These are phyloP conservation scores for Epicampocera succincta DNA, from an alignment of 2,888 invertebrate species.

Conservation along the genomic window DNA sequence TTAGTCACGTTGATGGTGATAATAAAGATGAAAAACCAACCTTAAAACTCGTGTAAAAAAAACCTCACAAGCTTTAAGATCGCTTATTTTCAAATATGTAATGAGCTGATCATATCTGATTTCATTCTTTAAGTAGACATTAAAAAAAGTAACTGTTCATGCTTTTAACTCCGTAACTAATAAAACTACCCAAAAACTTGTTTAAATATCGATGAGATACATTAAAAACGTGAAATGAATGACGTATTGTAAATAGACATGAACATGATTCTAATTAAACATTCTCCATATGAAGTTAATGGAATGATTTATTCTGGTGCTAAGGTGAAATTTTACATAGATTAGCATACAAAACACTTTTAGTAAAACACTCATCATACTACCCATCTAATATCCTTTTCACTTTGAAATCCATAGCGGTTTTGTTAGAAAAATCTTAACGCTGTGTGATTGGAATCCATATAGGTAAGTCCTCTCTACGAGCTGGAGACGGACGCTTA, in stretches of 20 bases:
- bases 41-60: constrained; percentile 17
- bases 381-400: constrained; percentile 73
- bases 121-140: background rate
- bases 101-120: background rate
- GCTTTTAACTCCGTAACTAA: constrained; percentile 44
- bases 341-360: constrained; percentile 64
- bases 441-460: constrained; percentile 42
- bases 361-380: constrained; percentile 72
- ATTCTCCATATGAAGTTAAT: constrained; percentile 48
- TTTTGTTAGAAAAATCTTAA: constrained; percentile 51
- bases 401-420: constrained; percentile 48
- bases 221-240: constrained; percentile 17
- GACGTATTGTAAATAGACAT: constrained; percentile 24
- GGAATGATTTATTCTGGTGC: constrained; percentile 40
- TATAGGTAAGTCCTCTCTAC: constrained; percentile 32
- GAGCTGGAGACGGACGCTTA: constrained; percentile 35
- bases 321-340: constrained; percentile 42
- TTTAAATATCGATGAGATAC: constrained; percentile 22
- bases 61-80: background rate
- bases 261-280: constrained; percentile 32
- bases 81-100: background rate
- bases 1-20: constrained; percentile 46
- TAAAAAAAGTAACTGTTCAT: constrained; percentile 1
- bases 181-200: constrained; percentile 43
- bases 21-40: background rate